Base-by-base conservation (phyloP, 2,888 invertebrate species). In the Oxytorus armatus region DNA sequence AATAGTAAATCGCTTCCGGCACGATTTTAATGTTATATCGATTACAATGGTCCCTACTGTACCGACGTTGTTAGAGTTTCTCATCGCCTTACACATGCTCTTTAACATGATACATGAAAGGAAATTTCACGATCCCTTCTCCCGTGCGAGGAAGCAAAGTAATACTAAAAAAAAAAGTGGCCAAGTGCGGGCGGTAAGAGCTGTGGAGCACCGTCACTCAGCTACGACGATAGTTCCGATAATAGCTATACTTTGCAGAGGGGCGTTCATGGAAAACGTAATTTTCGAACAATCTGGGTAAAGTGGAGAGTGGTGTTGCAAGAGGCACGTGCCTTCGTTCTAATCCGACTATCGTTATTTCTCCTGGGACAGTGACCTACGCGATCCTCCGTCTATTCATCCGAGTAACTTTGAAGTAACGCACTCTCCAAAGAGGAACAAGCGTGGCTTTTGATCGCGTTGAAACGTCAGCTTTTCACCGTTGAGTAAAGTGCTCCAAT, bases 251-350 rank as follows among this genome's bases (percentile, higher is more conserved):
- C 61, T 76, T 69, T 47, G 21, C 57, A 49, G 16, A 36, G 85
- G 16, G 44, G 85, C 84, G 83, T 86, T 85, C 85, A 83, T 82
- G 83, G 85, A 79, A 87, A 86, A 88, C 86, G 89, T 87, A 89
- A 89, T 89, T 89, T 88, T 86, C 87, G 83, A 87, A 89, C 89
- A 89, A 89, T 89, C 88, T 86, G 85, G 85, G 84, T n/a, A 86
- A 88, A 90, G 90, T 90, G 88, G 88, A 90, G 89, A 90, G 87
- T 86, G 85, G 84, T 90, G 90, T 90, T 89, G 77, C 88, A 80
- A 85, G 81, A 86, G 87, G 85, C 85, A 89, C 87, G 87, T 87
- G 87, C 87, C 84, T 81, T 83, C 83, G 69, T 85, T 85, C 87
- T 90, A 90, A 90, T 90, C 90, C 89, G 85, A 83, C 86, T 82